phyloP scores from a whole-genome alignment of 1,140 invertebrate species.

The Caenorhabditis latens region DNA sequence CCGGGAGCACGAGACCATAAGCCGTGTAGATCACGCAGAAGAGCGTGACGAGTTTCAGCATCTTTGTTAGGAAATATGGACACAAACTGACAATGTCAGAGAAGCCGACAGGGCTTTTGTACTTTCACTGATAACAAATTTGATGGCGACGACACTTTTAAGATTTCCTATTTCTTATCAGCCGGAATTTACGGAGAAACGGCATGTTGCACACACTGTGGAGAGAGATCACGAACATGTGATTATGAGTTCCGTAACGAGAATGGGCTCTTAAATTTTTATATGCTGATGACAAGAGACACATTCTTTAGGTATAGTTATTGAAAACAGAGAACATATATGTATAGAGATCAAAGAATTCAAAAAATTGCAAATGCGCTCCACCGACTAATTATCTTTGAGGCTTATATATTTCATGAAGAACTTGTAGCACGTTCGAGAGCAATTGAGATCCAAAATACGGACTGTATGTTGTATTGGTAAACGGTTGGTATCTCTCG shows the following conservation, averaged over 20 bases:
- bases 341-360: not conserved
- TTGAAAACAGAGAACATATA: not conserved
- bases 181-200: slow-evolving; percentile 26
- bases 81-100: slow-evolving; percentile 37
- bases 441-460: not conserved
- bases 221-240: slow-evolving; percentile 40
- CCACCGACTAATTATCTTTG: not conserved
- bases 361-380: too few relatives aligned
- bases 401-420: not conserved
- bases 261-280: not conserved
- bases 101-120: not conserved
- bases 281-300: not conserved
- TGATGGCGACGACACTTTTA: not conserved
- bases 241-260: slow-evolving; percentile 4
- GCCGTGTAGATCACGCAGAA: slow-evolving; percentile 6
- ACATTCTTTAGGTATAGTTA: not conserved
- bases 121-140: slow-evolving; percentile 1
- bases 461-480: not conserved
- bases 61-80: slow-evolving; percentile 18
- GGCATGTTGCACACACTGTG: slow-evolving; percentile 17
- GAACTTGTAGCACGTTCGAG: slow-evolving; percentile 12
- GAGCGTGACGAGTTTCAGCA: slow-evolving; percentile 40
- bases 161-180: slow-evolving; percentile 25
- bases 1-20: slow-evolving; percentile 14
- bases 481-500: not conserved